A percentile compares a stretch with the other conserved stretches of the same genome.
Conservation (phyloP, 2,113 vertebrate species). For the Ceyx melanurus region DNA sequence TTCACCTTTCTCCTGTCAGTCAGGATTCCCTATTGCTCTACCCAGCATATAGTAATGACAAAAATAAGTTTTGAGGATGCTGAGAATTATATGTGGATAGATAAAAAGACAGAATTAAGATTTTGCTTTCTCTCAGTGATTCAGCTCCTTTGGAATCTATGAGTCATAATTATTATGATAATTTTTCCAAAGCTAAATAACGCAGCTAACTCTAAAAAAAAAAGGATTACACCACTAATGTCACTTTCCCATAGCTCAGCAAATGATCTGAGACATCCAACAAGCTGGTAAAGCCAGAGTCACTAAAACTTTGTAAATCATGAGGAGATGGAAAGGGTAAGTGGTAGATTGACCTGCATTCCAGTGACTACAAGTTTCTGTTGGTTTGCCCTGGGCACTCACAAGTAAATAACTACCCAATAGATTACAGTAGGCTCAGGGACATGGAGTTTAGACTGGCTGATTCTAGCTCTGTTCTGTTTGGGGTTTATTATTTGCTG, state of each 20-base stretch:
- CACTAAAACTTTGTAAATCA: background rate
- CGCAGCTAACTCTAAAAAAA: background rate
- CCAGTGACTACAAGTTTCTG: background rate
- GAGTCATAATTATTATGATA: background rate
- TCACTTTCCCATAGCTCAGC: background rate
- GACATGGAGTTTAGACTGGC: accelerated
- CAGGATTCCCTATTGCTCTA: background rate
- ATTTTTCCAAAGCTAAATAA: background rate
- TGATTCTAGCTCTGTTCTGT: background rate
- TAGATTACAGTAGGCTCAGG: accelerated
- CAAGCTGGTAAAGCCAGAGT: background rate
- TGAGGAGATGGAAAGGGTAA: background rate
- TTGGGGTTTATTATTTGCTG: background rate
- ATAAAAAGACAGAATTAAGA: background rate
- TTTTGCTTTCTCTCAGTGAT: background rate
- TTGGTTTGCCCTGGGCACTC: background rate
- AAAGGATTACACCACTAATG: background rate
- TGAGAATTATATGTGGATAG: background rate
- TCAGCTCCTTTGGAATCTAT: background rate
- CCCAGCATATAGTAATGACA: background rate
- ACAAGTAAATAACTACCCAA: background rate
- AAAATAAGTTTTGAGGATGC: background rate
- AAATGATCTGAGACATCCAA: background rate
- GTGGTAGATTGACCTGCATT: background rate
- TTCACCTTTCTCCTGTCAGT: background rate